Evolutionary conservation across 2,113 vertebrate genomes (phyloP).

Genomic region (Gambusia affinis): DNA sequence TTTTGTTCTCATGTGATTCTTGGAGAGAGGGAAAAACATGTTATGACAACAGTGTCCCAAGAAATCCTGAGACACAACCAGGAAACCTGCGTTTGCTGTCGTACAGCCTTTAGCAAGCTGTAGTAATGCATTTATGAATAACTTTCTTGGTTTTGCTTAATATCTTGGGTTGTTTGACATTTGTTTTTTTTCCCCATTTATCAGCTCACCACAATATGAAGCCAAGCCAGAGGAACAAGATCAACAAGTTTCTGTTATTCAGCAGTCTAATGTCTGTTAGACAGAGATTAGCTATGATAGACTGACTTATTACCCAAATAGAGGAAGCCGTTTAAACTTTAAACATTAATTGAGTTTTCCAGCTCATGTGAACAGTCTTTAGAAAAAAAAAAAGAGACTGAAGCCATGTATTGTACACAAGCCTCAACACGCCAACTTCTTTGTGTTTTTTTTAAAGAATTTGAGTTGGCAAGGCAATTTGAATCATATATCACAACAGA

Average conservation of each 20-base stretch:
- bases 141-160: conserved; percentile 6
- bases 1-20: conserved; percentile 39
- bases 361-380: neutral
- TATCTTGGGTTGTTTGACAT: neutral
- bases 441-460: neutral
- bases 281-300: conserved; percentile 7
- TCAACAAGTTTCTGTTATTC: conserved; percentile 39
- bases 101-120: neutral
- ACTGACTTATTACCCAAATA: conserved; percentile 10
- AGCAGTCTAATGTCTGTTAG: conserved; percentile 3
- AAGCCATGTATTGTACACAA: neutral
- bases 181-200: neutral
- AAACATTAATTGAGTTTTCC: neutral
- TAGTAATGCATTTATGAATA: neutral
- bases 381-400: neutral
- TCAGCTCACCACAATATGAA: neutral
- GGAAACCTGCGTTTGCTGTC: neutral
- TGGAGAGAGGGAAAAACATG: conserved; percentile 17
- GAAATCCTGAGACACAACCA: conserved; percentile 6
- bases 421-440: neutral
- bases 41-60: neutral
- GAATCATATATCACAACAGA: neutral
- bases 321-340: neutral
- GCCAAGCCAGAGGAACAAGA: conserved; percentile 51
- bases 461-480: neutral